A percentile compares a stretch with the other conserved stretches of the same genome.
phyloP scores from a whole-genome alignment of 2,113 vertebrate genomes.

The Collichthys lucidus region DNA sequence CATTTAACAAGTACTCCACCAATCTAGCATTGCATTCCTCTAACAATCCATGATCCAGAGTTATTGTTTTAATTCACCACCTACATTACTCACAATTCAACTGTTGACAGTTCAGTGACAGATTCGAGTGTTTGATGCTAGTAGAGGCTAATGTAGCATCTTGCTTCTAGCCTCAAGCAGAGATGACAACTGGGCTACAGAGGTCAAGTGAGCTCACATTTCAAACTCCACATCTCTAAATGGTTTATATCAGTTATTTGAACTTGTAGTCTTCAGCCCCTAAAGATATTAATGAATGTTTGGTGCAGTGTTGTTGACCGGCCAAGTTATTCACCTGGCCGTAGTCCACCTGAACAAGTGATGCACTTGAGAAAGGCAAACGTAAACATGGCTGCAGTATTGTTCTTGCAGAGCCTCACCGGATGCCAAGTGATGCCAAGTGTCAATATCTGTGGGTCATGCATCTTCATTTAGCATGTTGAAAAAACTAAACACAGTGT shows the following conservation, averaged over 20 bases:
- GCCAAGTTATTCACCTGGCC: background rate
- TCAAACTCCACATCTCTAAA: background rate
- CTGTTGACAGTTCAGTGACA: background rate
- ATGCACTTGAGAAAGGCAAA: background rate
- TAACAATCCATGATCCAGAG: background rate
- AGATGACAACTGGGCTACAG: background rate
- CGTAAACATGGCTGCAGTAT: background rate
- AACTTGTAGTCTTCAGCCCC: too few species aligned
- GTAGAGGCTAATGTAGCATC: too few species aligned
- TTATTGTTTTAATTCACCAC: background rate
- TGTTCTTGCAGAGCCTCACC: background rate
- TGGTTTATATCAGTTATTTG: too few species aligned
- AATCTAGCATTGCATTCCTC: background rate
- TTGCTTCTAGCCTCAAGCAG: too few species aligned
- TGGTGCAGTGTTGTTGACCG: background rate
- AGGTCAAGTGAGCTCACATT: background rate
- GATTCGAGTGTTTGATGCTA: background rate
- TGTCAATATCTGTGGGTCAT: background rate
- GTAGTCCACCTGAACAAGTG: background rate
- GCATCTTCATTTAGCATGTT: too few species aligned
- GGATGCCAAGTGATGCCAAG: background rate
- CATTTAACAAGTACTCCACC: background rate
- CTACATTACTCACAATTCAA: background rate
- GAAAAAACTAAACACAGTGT: too few species aligned
- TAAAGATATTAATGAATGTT: too few species aligned